Base-by-base conservation (phyloP, 2,797 vertebrate species). In the Masticophis lateralis region DNA sequence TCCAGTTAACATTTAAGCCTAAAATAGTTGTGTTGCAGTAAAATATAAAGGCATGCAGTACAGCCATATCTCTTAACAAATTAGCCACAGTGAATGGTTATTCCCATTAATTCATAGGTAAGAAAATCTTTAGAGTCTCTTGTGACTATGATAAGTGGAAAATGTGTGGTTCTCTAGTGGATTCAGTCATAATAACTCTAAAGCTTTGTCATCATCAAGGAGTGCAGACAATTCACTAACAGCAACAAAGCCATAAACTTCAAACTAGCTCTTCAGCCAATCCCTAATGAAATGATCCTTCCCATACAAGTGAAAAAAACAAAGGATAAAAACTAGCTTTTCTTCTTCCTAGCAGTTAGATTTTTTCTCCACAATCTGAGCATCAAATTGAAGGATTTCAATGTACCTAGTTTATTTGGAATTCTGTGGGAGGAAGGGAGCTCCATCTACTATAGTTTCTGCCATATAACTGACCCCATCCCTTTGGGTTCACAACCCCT, bases 151-250 rank as follows among this genome's bases (percentile, higher is more conserved):
- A 91, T 91, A 92, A 91, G 89, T 56, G 22, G 53, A 55, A 91
- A 86, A 92, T 12, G 2, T 89, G 86, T 88, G 53, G 10, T 27
- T 83, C 69, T 86, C 60, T 74, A 25, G 90, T 89, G 91, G 57
- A 12, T 61, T 86, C 60, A 92, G 53, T 94, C 66, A 86, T 91
- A 89, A 89, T 93, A 66, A 87, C 18, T 66, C 43, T 0, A 1
- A 86, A 92, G 86, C 37, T 69, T 60, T 93, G 43, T 88, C 69
- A 86, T 69, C 69, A 27, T 91, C 60, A 93, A 91, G 69, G 12
- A 69, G 79, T 56, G 43, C 9, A 43, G 1, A 13, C n/a, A 86
- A 74, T 89, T 91, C 7, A 89, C 86, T 91, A 92, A 37, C 89
- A 90, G 74, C 32, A 92, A 87, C 60, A 56, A 91, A 57, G 20